Evolutionary conservation across 1,140 invertebrate genomes (phyloP), one percentile per base, ranked within the genome.

Genomic region (Heliconius hewitsoni): DNA sequence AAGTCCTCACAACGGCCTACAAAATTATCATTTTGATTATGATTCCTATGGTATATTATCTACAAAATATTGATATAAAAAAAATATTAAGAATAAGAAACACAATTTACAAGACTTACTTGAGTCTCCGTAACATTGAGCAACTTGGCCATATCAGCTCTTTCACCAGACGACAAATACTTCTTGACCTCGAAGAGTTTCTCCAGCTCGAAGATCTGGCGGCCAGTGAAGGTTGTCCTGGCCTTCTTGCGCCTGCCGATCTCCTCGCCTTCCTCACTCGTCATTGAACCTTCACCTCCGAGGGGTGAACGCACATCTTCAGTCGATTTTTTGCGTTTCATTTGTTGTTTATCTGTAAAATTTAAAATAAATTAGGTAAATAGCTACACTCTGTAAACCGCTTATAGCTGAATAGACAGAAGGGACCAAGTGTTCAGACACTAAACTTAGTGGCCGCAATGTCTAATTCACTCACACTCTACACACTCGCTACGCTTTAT

Each of bases 111-210:
- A 57, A 23, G 9, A 57, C 76, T 71, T 57, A 99, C 98, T 97
- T 99, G 98, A 18, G 98, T 99, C 95, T 99, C 98, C 11, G 98
- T 99, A 78, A 99, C 98, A 90, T 98, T 98, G 34, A 99, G 95
- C 71, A 98, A 94, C 87, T 98, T 98, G 19, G 98, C 98, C 97
- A 99, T 98, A 85, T 99, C 98, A 19, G 98, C 97, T 82, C 98
- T 95, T 92, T 99, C 98, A 73, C 97, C 98, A n/a, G 98, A 98
- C 82, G 98, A 98, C 74, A 99, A 96, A 95, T 99, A 99, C 94
- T 99, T 99, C 95, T 99, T 99, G 76, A 98, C 95, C 94, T 99
- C 98, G 90, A 99, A 99, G 94, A 98, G 97, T 90, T 98, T 98
- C 95, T 99, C 98, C 89, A 99, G 95, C 94, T 99, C 98, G 95